phyloP scores from a whole-genome alignment of 2,888 invertebrate species.

The Drosophila nigritarsus region DNA sequence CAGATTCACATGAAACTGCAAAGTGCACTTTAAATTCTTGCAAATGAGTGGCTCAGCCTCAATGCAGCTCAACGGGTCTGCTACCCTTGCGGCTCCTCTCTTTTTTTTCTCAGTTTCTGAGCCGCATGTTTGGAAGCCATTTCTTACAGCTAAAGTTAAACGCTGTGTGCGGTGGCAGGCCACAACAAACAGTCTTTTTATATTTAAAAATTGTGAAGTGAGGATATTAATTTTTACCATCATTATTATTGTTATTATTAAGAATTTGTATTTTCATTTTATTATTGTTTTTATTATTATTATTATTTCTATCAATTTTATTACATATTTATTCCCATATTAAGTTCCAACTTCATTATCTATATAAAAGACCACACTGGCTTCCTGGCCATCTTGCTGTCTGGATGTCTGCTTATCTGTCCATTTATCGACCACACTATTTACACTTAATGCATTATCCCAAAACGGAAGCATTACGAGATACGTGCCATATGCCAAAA shows the following conservation, averaged over 20 bases:
- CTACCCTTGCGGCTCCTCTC: background rate
- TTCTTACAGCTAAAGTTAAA: conserved; percentile 3
- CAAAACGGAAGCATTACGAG: conserved; percentile 61
- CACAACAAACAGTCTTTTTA: background rate
- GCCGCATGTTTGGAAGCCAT: conserved; percentile 12
- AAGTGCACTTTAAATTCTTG: conserved; percentile 84
- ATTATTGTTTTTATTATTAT: background rate
- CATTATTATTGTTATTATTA: background rate
- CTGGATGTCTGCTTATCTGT: conserved; percentile 15
- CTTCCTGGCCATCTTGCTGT: background rate
- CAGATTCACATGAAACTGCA: conserved; percentile 64
- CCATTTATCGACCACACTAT: conserved; percentile 55
- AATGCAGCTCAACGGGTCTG: conserved; percentile 24
- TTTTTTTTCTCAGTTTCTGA: background rate
- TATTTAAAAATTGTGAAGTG: background rate
- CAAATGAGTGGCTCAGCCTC: conserved; percentile 73
- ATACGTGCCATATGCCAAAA: conserved; percentile 48
- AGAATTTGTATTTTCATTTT: background rate
- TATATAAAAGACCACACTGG: conserved; percentile 1
- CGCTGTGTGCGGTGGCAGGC: background rate
- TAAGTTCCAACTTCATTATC: background rate
- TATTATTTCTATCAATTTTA: background rate
- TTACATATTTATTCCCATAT: background rate
- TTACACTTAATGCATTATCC: conserved; percentile 62
- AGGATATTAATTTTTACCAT: background rate